Evolutionary conservation across 1,140 invertebrate genomes (phyloP).

Genomic region (Dreissena polymorpha): DNA sequence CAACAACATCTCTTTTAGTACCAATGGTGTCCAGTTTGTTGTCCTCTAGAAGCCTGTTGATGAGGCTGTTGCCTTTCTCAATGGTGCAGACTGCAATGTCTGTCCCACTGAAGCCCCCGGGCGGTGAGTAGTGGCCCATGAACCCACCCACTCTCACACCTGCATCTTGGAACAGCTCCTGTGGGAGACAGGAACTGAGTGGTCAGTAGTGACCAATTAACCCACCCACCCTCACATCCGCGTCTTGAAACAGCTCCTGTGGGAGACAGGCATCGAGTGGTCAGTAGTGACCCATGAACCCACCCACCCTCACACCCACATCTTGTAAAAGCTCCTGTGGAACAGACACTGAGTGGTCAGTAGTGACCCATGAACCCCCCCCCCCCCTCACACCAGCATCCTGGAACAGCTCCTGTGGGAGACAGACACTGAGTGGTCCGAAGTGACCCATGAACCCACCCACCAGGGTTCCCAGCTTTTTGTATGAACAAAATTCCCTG

Average conservation of each 20-base stretch:
- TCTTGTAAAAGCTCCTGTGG: conserved; percentile 90
- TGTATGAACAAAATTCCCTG: too few relatives aligned
- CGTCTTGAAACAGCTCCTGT: conserved; percentile 90
- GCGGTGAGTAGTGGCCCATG: conserved; percentile 93
- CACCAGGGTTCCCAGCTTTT: too few relatives aligned
- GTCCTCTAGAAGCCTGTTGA: conserved; percentile 87
- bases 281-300: conserved; percentile 94
- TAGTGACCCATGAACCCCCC: conserved; percentile 97
- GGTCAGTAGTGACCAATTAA: conserved; percentile 96
- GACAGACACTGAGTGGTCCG: too few relatives aligned
- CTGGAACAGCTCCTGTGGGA: conserved; percentile 89
- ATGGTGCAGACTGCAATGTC: conserved; percentile 98
- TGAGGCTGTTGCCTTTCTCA: conserved; percentile 97
- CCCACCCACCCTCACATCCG: conserved; percentile 93
- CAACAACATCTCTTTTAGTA: conserved; percentile 35
- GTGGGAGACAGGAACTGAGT: conserved; percentile 84
- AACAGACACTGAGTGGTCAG: conserved; percentile 88
- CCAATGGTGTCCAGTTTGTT: conserved; percentile 76
- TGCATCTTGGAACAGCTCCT: conserved; percentile 90
- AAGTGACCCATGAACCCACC: too few relatives aligned
- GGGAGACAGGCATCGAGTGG: conserved; percentile 87
- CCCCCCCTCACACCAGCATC: conserved; percentile 91
- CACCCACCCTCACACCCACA: conserved; percentile 93
- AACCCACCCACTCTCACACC: conserved; percentile 96
- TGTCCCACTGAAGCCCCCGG: conserved; percentile 91